Evolutionary conservation across 2,888 invertebrate genomes (phyloP).

Genomic region (Cephus pulcher): DNA sequence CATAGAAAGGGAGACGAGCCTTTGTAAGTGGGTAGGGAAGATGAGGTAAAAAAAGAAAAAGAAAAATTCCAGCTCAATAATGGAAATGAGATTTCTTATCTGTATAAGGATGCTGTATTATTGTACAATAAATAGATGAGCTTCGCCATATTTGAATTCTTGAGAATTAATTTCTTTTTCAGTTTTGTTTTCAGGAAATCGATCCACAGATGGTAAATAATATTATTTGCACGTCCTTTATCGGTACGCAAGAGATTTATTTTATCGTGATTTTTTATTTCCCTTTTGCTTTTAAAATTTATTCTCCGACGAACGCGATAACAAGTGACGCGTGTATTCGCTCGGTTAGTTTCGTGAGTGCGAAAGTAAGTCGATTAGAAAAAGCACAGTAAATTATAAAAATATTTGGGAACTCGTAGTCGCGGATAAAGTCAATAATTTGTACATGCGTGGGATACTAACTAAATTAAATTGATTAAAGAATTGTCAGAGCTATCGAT

Average conservation of each 20-base stretch:
- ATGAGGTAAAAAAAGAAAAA: not conserved
- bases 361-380: not conserved
- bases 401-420: not conserved
- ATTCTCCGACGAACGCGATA: not conserved
- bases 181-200: not conserved
- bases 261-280: not conserved
- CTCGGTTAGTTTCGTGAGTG: not conserved
- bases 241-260: not conserved
- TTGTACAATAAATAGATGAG: not conserved
- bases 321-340: not conserved
- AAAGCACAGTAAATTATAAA: not conserved
- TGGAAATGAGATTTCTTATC: slow-evolving; percentile 21
- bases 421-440: not conserved
- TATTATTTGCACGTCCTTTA: not conserved
- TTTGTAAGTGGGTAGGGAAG: too few relatives aligned
- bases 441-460: not conserved
- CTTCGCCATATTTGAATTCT: slow-evolving; percentile 4
- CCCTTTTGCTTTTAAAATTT: not conserved
- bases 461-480: not conserved
- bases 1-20: not conserved
- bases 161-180: not conserved
- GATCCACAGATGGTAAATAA: not conserved
- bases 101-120: not conserved
- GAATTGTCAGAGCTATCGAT: not conserved
- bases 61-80: slow-evolving; percentile 1